phyloP scores from a whole-genome alignment of 1,140 invertebrate species.

The Ceratosolen solmsi region DNA sequence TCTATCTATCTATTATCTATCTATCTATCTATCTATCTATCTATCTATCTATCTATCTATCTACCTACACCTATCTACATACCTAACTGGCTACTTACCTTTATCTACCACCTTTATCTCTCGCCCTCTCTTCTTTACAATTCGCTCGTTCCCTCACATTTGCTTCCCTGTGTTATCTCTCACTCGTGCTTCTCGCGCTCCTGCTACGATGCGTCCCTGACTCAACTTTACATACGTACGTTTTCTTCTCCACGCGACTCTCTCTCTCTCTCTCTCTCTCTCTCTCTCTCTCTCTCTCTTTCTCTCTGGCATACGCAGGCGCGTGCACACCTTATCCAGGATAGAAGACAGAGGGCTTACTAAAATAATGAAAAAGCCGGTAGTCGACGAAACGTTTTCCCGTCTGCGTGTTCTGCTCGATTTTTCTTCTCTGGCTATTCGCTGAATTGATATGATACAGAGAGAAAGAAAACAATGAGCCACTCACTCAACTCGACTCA shows the following conservation, averaged over 20 bases:
- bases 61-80: too few relatives aligned
- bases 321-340: background rate
- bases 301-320: background rate
- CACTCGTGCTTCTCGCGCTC: too few relatives aligned
- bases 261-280: background rate
- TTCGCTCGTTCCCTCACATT: background rate
- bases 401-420: background rate
- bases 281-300: background rate
- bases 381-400: background rate
- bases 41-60: background rate
- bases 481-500: too few relatives aligned
- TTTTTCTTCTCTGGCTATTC: background rate
- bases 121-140: background rate
- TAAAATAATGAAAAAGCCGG: background rate
- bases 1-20: too few relatives aligned
- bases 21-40: too few relatives aligned
- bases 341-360: too few relatives aligned
- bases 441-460: constrained; percentile 12
- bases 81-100: too few relatives aligned
- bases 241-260: background rate
- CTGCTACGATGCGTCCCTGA: constrained; percentile 23
- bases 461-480: constrained; percentile 13
- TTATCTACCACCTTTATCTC: background rate
- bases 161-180: background rate
- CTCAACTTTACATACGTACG: background rate